Conservation (phyloP, 2,113 vertebrate genomes). For the Heloderma charlesbogerti region DNA sequence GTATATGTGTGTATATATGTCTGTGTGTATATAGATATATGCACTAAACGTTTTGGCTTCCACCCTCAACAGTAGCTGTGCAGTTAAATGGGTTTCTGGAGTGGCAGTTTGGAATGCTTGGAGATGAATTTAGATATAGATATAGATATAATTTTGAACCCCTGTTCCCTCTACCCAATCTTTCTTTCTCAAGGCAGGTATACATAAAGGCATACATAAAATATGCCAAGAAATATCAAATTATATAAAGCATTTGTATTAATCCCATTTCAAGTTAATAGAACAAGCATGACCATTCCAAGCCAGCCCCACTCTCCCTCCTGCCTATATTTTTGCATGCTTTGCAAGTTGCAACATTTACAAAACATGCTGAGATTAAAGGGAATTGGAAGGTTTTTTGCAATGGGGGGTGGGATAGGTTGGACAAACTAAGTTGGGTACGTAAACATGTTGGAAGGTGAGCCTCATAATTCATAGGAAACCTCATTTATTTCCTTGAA, state of each 20-base stretch:
- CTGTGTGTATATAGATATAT: too few relatives aligned
- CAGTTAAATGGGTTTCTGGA: too few relatives aligned
- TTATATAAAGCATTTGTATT: not conserved
- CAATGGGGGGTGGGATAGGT: not conserved
- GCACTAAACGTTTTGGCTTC: too few relatives aligned
- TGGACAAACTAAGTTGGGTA: not conserved
- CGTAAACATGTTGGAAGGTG: not conserved
- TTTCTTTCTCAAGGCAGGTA: not conserved
- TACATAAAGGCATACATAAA: not conserved
- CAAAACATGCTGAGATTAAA: slow-evolving; percentile 1
- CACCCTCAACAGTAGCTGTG: too few relatives aligned
- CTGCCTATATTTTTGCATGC: not conserved
- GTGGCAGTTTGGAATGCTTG: too few relatives aligned
- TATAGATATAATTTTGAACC: not conserved
- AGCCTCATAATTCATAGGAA: not conserved
- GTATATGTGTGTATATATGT: too few relatives aligned
- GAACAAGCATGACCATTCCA: not conserved
- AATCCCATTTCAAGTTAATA: not conserved
- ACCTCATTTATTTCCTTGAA: slow-evolving; percentile 15
- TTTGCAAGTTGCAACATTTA: not conserved
- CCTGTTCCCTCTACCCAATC: too few relatives aligned
- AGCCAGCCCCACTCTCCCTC: not conserved
- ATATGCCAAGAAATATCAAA: not conserved
- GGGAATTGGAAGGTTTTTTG: not conserved
- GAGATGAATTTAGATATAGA: too few relatives aligned